Conservation (phyloP, 2,888 invertebrate species). For the Drosophila monieri region DNA sequence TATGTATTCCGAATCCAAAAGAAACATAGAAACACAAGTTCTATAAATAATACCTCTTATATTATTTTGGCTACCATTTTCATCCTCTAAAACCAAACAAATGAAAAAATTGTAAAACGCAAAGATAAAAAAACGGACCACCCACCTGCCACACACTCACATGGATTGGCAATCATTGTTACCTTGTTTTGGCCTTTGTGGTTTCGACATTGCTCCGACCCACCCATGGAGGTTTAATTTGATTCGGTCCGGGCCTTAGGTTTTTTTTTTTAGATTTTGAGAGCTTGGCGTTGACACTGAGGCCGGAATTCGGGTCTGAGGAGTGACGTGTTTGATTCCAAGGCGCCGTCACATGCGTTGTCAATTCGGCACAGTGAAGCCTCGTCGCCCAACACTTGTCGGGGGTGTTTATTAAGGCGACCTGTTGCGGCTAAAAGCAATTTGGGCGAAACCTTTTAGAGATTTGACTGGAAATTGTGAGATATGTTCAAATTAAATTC, state of each 20-base stretch:
- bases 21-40: not conserved
- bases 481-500: slow-evolving; percentile 40
- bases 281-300: slow-evolving; percentile 3
- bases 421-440: slow-evolving; percentile 56
- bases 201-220: slow-evolving; percentile 44
- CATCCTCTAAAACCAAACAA: slow-evolving; percentile 50
- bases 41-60: slow-evolving; percentile 5
- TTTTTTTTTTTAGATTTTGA: slow-evolving; percentile 1
- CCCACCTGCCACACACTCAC: slow-evolving; percentile 51
- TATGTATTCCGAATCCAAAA: too few relatives aligned
- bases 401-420: slow-evolving; percentile 65
- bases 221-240: slow-evolving; percentile 24
- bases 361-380: slow-evolving; percentile 17
- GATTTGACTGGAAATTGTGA: slow-evolving; percentile 22
- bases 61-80: slow-evolving; percentile 31
- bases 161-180: slow-evolving; percentile 55
- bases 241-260: slow-evolving; percentile 6
- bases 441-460: slow-evolving; percentile 46
- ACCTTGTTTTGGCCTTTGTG: slow-evolving; percentile 37
- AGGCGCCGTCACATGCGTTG: slow-evolving; percentile 56
- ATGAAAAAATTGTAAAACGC: slow-evolving; percentile 53
- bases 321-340: slow-evolving; percentile 54
- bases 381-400: slow-evolving; percentile 7
- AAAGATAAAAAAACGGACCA: slow-evolving; percentile 13
- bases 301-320: slow-evolving; percentile 8